These are phyloP conservation scores for Cyclargus thomasi DNA, from an alignment of 1,140 invertebrate genomes.

Conservation along the genomic window DNA sequence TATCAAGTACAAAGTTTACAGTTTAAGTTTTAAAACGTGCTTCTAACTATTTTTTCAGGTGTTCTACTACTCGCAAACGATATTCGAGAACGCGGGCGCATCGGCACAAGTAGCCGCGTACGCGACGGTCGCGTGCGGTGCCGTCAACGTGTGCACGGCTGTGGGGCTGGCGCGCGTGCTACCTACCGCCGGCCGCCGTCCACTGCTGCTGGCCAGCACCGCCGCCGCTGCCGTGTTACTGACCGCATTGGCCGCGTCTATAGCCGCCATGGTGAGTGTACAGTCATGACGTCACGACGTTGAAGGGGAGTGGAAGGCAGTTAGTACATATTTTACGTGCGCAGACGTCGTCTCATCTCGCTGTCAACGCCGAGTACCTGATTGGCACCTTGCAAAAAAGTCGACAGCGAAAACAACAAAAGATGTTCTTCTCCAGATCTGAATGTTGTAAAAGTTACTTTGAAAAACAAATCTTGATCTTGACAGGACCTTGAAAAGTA, in stretches of 20 bases:
- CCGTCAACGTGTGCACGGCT: constrained; percentile 83
- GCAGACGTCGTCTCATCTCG: too few species aligned
- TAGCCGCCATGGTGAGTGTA: constrained; percentile 77
- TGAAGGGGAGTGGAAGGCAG: too few species aligned
- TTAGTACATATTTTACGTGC: too few species aligned
- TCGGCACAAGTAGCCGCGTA: constrained; percentile 75
- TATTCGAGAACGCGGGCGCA: constrained; percentile 82
- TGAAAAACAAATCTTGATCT: too few species aligned
- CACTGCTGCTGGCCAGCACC: constrained; percentile 77
- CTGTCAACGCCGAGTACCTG: too few species aligned
- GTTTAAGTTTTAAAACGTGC: too few species aligned
- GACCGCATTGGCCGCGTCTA: constrained; percentile 75
- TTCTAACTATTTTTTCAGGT: constrained; percentile 71
- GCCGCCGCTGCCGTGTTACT: constrained; percentile 73
- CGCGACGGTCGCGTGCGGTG: constrained; percentile 83
- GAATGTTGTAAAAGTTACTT: too few species aligned
- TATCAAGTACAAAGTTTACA: too few species aligned
- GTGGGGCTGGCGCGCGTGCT: constrained; percentile 78
- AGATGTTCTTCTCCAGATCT: too few species aligned
- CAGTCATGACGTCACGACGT: background rate
- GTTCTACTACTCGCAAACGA: constrained; percentile 86
- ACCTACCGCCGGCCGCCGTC: constrained; percentile 75
- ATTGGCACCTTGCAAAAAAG: too few species aligned
- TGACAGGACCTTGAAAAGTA: too few species aligned
- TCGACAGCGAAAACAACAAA: too few species aligned